These are phyloP conservation scores for Pseudochromis fuscus DNA, from an alignment of 2,797 vertebrate species.

Conservation along the genomic window DNA sequence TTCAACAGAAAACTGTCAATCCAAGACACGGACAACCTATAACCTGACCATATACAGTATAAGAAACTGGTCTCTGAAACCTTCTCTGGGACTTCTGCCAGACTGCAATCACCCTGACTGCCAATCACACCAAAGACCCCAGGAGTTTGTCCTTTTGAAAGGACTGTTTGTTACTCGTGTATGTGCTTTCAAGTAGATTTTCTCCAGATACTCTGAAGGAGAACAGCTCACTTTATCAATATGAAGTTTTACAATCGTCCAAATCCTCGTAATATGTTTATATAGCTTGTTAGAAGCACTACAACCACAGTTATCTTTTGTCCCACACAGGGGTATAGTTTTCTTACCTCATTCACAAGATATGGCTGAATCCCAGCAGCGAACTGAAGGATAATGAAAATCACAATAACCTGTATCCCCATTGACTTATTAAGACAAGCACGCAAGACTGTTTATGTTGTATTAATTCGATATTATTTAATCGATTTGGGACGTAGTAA, in stretches of 20 bases:
- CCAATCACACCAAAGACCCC: constrained; percentile 71
- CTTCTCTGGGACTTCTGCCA: constrained; percentile 71
- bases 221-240: constrained; percentile 54
- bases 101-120: constrained; percentile 75
- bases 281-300: constrained; percentile 43
- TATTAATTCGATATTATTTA: constrained; percentile 50
- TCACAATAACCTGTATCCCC: constrained; percentile 65
- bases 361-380: constrained; percentile 62
- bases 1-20: constrained; percentile 45
- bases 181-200: constrained; percentile 61
- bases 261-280: constrained; percentile 64
- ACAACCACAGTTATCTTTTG: constrained; percentile 58
- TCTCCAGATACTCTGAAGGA: constrained; percentile 44
- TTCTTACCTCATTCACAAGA: constrained; percentile 73
- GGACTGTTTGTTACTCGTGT: constrained; percentile 55
- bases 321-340: constrained; percentile 67
- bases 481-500: constrained; percentile 57
- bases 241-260: constrained; percentile 52
- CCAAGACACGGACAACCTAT: constrained; percentile 54
- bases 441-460: constrained; percentile 67
- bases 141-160: constrained; percentile 50
- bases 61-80: constrained; percentile 45
- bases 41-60: constrained; percentile 61
- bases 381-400: constrained; percentile 71
- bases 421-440: constrained; percentile 66